Percentiles rank a stretch among this genome's conserved stretches.
These are phyloP conservation scores for Pseudomugil tenellus DNA, from an alignment of 2,797 vertebrate genomes.

Conservation along the genomic window DNA sequence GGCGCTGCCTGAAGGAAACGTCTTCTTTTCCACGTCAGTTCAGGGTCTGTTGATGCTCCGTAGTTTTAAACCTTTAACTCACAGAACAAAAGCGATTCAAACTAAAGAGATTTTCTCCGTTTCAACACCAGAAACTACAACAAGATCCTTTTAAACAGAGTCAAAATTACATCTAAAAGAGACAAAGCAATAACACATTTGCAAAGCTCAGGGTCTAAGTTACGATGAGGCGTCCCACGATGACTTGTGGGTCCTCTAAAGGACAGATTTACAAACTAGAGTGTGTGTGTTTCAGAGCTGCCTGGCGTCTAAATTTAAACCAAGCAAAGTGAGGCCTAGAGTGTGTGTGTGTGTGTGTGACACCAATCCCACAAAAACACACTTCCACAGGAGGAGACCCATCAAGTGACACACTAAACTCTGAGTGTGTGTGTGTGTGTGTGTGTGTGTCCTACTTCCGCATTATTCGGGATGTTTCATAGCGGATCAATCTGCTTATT, in stretches of 20 bases:
- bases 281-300: slow-evolving; percentile 9
- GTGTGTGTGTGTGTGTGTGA: slow-evolving; percentile 6
- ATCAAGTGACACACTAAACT: slow-evolving; percentile 22
- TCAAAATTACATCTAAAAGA: background rate
- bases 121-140: no score
- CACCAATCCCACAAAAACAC: slow-evolving; percentile 17
- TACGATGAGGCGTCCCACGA: background rate
- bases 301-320: slow-evolving; percentile 50
- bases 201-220: no score
- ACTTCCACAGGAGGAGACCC: slow-evolving; percentile 21
- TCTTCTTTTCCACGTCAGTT: no score
- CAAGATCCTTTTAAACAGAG: background rate
- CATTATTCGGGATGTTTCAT: slow-evolving; percentile 19
- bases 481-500: background rate
- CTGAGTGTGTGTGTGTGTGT: slow-evolving; percentile 37
- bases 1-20: no score
- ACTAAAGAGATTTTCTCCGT: no score
- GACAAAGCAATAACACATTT: no score
- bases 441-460: slow-evolving; percentile 65
- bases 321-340: background rate
- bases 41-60: no score
- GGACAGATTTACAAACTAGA: background rate
- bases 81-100: no score
- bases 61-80: no score
- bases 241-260: background rate